Evolutionary conservation across 1,140 invertebrate genomes (phyloP).

Genomic region (Leptinotarsa lineolata): DNA sequence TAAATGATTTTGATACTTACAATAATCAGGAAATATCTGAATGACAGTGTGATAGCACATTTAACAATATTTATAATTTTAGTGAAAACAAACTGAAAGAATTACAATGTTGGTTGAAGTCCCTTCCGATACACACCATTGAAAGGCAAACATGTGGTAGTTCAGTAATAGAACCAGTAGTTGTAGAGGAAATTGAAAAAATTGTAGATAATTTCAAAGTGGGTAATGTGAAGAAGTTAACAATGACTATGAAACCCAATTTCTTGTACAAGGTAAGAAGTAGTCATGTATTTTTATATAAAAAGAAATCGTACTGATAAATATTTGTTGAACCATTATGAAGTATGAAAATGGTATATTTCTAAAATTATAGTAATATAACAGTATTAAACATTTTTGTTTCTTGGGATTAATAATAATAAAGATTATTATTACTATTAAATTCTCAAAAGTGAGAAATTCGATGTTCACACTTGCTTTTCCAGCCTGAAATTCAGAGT

Average conservation of each 20-base stretch:
- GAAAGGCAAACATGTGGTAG: constrained; percentile 69
- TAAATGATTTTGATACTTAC: too few species aligned
- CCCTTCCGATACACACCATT: constrained; percentile 65
- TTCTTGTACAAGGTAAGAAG: constrained; percentile 72
- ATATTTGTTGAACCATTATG: too few species aligned
- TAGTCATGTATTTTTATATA: not conserved
- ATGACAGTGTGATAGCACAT: too few species aligned
- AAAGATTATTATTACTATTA: not conserved
- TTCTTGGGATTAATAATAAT: too few species aligned
- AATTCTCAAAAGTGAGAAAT: too few species aligned
- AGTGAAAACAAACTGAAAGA: constrained; percentile 64
- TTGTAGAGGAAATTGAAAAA: constrained; percentile 67
- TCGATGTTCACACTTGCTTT: not conserved
- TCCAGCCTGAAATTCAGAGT: constrained; percentile 59
- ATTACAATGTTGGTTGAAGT: constrained; percentile 72
- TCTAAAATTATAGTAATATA: too few species aligned
- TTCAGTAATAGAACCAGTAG: constrained; percentile 69
- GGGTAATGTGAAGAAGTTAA: constrained; percentile 61
- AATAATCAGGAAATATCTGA: too few species aligned
- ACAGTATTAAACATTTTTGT: too few species aligned
- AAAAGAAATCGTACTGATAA: too few species aligned
- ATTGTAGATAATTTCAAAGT: constrained; percentile 59
- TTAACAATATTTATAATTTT: constrained; percentile 21
- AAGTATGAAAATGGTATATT: too few species aligned
- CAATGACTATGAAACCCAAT: constrained; percentile 79